Evolutionary conservation across 2,797 vertebrate genomes (phyloP).

Genomic region (Pseudochirops corinnae): DNA sequence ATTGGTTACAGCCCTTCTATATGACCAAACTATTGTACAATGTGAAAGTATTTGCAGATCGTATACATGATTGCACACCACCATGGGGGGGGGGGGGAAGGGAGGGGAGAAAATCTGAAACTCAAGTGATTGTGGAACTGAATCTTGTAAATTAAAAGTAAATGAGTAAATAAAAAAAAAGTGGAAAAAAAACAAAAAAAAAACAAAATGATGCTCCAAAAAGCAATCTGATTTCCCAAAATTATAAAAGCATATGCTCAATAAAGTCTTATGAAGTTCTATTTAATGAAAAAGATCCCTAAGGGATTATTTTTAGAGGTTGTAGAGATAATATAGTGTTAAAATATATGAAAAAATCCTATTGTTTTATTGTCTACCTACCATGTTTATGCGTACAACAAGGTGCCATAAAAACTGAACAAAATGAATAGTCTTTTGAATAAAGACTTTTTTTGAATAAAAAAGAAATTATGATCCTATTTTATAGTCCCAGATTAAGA

Average conservation of each 20-base stretch:
- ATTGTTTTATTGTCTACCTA: background rate
- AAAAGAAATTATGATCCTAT: background rate
- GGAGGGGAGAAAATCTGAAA: too few relatives aligned
- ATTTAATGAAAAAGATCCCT: background rate
- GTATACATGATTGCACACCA: too few relatives aligned
- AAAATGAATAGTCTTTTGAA: background rate
- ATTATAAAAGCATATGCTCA: background rate
- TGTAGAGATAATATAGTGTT: background rate
- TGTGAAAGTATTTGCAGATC: too few relatives aligned
- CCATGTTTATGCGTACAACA: background rate
- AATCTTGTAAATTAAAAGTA: too few relatives aligned
- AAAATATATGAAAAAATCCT: background rate
- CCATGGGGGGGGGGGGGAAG: too few relatives aligned
- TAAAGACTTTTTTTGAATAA: too few relatives aligned
- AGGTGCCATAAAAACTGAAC: background rate
- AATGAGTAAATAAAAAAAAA: too few relatives aligned
- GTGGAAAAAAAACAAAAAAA: too few relatives aligned
- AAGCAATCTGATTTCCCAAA: conserved; percentile 44
- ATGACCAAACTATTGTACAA: too few relatives aligned
- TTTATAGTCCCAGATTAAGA: conserved; percentile 39
- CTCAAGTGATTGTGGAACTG: too few relatives aligned
- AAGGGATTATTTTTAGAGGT: background rate
- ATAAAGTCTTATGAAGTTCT: background rate
- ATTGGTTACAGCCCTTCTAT: too few relatives aligned
- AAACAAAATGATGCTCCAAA: conserved; percentile 48